phyloP scores from a whole-genome alignment of 2,113 vertebrate genomes.

The Dromiciops gliroides region DNA sequence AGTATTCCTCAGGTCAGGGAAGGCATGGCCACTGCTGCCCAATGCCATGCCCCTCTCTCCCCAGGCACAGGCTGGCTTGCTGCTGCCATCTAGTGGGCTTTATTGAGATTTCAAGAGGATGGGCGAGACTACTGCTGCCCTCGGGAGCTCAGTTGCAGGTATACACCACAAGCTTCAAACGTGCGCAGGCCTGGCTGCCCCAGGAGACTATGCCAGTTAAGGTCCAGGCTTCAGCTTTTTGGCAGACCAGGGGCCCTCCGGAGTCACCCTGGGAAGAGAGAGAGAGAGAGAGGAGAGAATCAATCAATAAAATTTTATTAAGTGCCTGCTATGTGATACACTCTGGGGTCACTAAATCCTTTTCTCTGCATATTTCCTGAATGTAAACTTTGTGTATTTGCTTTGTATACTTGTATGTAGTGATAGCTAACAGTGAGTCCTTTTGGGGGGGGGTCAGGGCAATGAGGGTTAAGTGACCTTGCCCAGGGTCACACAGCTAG shows the following conservation, averaged over 20 bases:
- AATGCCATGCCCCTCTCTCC: no score
- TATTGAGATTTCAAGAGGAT: background rate
- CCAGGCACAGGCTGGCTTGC: fast-evolving
- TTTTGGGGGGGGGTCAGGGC: no score
- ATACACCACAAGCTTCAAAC: constrained; percentile 80
- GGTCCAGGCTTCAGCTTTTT: constrained; percentile 83
- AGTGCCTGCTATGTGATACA: background rate
- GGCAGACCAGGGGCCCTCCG: constrained; percentile 83
- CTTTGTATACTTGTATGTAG: background rate
- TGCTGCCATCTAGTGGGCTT: background rate
- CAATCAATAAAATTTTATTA: background rate
- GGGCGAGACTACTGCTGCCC: background rate
- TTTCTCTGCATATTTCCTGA: no score
- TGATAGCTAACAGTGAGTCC: background rate
- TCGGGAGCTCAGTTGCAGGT: constrained; percentile 78
- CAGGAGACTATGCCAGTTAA: constrained; percentile 87
- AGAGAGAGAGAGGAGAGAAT: no score
- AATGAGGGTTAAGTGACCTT: no score
- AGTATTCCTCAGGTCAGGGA: background rate
- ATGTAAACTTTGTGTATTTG: no score
- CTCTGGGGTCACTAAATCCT: constrained; percentile 15
- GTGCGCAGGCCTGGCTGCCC: constrained; percentile 80
- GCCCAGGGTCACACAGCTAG: no score
- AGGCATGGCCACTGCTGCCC: no score
- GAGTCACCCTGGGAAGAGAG: background rate